These are phyloP conservation scores for Girardia tigrina DNA, from an alignment of 2,888 invertebrate genomes.

Conservation along the genomic window DNA sequence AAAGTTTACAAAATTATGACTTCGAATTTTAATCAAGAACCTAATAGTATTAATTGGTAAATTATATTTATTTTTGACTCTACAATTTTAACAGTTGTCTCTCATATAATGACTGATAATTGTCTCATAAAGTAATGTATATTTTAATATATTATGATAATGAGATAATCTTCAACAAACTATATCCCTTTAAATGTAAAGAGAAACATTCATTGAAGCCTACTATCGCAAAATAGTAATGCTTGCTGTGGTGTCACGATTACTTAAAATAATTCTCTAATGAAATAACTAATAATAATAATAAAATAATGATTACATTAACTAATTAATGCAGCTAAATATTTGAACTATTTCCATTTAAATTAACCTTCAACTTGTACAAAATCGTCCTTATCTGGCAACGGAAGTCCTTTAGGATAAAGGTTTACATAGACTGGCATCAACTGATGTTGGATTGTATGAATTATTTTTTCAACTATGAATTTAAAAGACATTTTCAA, in stretches of 20 bases:
- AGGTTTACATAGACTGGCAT: conserved; percentile 6
- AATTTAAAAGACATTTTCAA: background rate
- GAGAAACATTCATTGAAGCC: too few relatives aligned
- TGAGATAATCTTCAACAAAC: too few relatives aligned
- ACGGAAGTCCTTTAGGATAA: conserved; percentile 15
- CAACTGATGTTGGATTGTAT: conserved; percentile 6
- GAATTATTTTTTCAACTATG: background rate
- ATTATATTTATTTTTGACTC: too few relatives aligned
- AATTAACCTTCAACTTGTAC: background rate
- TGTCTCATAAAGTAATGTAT: too few relatives aligned
- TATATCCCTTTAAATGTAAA: too few relatives aligned
- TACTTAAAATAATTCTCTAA: background rate
- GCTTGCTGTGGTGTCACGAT: background rate
- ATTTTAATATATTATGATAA: too few relatives aligned
- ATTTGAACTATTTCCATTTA: background rate
- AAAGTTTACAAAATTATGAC: too few relatives aligned
- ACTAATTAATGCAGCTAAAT: background rate
- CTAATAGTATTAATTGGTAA: too few relatives aligned
- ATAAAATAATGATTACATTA: background rate
- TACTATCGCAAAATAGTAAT: too few relatives aligned
- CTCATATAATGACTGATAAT: too few relatives aligned
- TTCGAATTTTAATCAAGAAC: too few relatives aligned
- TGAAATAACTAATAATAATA: background rate
- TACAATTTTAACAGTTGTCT: too few relatives aligned
- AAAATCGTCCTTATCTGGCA: conserved; percentile 25